A percentile compares a stretch with the other conserved stretches of the same genome.
Conservation (phyloP, 2,888 invertebrate genomes). For the Notocelia uddmanniana region DNA sequence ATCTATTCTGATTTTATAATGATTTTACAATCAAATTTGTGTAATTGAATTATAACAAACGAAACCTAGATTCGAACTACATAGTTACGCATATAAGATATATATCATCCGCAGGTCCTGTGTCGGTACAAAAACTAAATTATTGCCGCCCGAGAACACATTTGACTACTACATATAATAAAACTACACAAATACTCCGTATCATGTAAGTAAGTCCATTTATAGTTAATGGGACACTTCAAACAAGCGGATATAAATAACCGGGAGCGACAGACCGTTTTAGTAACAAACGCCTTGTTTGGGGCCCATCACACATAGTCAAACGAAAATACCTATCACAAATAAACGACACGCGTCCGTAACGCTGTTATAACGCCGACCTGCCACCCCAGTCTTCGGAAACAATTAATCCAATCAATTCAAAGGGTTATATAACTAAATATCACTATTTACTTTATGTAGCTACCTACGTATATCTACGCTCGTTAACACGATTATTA, state of each 20-base stretch:
- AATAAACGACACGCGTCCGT: constrained; percentile 38
- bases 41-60: background rate
- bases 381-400: constrained; percentile 40
- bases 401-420: constrained; percentile 46
- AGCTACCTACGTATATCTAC: constrained; percentile 11
- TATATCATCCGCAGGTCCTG: background rate
- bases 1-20: no score
- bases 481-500: constrained; percentile 43
- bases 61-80: background rate
- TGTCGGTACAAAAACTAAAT: constrained; percentile 13
- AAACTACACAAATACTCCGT: constrained; percentile 59
- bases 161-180: constrained; percentile 52
- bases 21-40: background rate
- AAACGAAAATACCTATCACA: constrained; percentile 58
- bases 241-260: constrained; percentile 69
- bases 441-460: constrained; percentile 30
- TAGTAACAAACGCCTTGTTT: constrained; percentile 65
- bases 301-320: constrained; percentile 52
- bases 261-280: constrained; percentile 59
- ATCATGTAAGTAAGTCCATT: constrained; percentile 64
- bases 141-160: constrained; percentile 26
- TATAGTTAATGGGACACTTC: constrained; percentile 63
- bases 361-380: constrained; percentile 40
- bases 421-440: constrained; percentile 42
- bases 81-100: background rate